These are phyloP conservation scores for Phymastichus coffea DNA, from an alignment of 1,140 invertebrate genomes.

Conservation along the genomic window DNA sequence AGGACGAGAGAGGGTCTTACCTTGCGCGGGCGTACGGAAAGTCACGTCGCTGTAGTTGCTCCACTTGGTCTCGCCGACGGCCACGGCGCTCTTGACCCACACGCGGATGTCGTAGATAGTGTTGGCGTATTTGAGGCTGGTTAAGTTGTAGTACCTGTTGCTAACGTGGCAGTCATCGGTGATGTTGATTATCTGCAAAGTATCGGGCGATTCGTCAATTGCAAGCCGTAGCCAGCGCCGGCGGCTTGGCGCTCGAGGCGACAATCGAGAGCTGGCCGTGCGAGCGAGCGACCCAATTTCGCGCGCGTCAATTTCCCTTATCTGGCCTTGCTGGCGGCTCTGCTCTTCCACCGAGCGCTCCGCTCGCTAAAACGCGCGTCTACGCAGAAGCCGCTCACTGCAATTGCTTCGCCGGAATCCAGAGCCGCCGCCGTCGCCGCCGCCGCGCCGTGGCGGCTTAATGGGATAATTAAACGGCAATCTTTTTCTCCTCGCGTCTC, in stretches of 20 bases:
- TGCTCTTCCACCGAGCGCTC: neutral
- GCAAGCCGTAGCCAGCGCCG: too few species aligned
- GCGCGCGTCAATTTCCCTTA: conserved; percentile 20
- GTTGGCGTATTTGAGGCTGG: conserved; percentile 64
- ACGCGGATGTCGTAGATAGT: conserved; percentile 69
- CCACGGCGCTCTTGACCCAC: conserved; percentile 59
- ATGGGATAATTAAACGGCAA: too few species aligned
- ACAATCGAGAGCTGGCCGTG: neutral
- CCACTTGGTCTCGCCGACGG: conserved; percentile 61
- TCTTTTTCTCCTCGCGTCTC: too few species aligned
- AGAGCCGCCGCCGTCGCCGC: too few species aligned
- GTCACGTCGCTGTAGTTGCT: conserved; percentile 61
- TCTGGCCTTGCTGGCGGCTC: conserved; percentile 1
- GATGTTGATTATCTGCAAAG: conserved; percentile 47
- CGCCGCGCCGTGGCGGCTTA: too few species aligned
- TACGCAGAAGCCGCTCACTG: neutral
- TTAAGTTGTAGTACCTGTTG: conserved; percentile 57
- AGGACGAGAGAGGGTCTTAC: conserved; percentile 47
- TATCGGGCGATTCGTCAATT: too few species aligned
- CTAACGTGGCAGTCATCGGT: conserved; percentile 33
- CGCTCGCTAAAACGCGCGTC: neutral
- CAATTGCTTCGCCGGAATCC: too few species aligned
- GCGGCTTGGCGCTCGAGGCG: too few species aligned
- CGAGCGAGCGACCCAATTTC: conserved; percentile 12
- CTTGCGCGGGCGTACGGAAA: conserved; percentile 61